Conservation (phyloP, 2,113 vertebrate genomes). For the Rhynchopsitta pachyrhyncha region DNA sequence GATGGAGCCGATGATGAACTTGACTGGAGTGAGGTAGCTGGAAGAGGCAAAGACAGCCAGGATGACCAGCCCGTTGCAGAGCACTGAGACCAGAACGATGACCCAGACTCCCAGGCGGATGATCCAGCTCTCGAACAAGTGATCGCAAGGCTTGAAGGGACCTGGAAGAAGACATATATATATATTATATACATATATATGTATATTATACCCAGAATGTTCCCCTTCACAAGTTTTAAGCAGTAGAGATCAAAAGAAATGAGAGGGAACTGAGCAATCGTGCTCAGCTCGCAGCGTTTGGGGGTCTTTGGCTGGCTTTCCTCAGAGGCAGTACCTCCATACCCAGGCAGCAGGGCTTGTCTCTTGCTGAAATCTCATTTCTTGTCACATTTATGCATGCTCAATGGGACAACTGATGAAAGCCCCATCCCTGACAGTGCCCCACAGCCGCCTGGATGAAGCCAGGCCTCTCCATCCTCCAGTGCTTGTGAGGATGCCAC, state of each 20-base stretch:
- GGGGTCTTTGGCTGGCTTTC: not conserved
- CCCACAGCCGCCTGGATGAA: not conserved
- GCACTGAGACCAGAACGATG: constrained; percentile 82
- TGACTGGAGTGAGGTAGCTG: constrained; percentile 83
- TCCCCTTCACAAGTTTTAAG: not conserved
- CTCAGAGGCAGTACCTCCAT: not conserved
- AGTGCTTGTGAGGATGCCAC: not conserved
- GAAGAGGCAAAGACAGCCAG: constrained; percentile 84
- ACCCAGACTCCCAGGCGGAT: constrained; percentile 90
- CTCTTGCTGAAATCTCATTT: not conserved
- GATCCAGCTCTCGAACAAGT: constrained; percentile 93
- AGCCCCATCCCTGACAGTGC: not conserved
- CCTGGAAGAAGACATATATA: constrained; percentile 72
- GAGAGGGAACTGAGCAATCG: not conserved
- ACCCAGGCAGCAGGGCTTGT: not conserved
- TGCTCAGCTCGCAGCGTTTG: not conserved
- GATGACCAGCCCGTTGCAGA: constrained; percentile 87
- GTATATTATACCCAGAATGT: not conserved
- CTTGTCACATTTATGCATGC: not conserved
- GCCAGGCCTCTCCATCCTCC: not conserved
- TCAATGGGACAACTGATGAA: not conserved
- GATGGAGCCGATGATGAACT: constrained; percentile 88
- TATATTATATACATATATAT: too few relatives aligned
- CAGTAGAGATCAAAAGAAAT: not conserved
- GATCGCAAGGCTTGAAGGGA: constrained; percentile 93